Base-by-base conservation (phyloP, 2,888 invertebrate species). In the Bembecia ichneumoniformis region DNA sequence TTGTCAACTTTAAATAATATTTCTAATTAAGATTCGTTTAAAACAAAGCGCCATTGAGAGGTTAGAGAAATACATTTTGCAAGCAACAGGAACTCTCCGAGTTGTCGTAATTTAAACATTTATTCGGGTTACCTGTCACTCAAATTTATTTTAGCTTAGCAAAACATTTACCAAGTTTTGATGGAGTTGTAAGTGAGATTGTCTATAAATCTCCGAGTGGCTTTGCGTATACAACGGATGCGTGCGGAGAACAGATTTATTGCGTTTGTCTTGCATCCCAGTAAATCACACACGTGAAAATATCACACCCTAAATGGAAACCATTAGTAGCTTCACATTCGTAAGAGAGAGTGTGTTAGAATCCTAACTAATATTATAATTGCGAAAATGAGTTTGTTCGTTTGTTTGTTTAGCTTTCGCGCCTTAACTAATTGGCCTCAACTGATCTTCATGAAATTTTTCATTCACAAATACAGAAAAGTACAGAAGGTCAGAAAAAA, bases 211-310 rank as follows among this genome's bases (percentile, higher is more conserved):
- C 55, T 52, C 63, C 70, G 66, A 60, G 67, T 64, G 69, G 64
- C 65, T 64, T 64, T n/a, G 64, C 66, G 64, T 70, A 77, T 74
- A 75, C 75, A 75, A 77, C 71, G 66, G 71, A 71, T 72, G 69
- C 72, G 66, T 73, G 72, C 66, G 70, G 70, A 60, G 58, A 63
- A 59, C 66, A 70, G 72, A 77, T 78, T 79, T 78, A 77, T 75
- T 68, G 14, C 67, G 72, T 71, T 64, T 73, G 68, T 74, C 74
- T 71, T 70, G 68, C 63, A 58, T 63, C 62, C 68, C 63, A 60
- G 65, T 68, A 65, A 67, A 68, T 57, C 64, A 65, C 46, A 49
- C 48, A 48, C 48, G 46, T 43, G 45, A 71, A 73, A 70, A 70
- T 70, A 71, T 68, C 66, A 58, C 64, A 55, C 52, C 55, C 55